phyloP scores from a whole-genome alignment of 1,140 invertebrate species.

The Harpegnathos saltator region DNA sequence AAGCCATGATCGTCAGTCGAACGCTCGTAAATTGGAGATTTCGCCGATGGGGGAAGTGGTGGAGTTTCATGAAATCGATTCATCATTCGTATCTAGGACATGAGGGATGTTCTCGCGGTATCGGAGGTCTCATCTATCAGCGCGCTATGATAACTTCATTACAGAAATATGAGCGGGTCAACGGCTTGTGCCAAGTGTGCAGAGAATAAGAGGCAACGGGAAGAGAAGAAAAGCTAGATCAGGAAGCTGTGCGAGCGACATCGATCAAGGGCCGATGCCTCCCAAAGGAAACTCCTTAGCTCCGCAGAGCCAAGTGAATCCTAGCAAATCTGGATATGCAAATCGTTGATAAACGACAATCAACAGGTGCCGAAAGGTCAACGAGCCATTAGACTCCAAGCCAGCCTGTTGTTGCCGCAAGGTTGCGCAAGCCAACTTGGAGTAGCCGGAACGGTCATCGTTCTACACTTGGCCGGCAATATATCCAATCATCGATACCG shows the following conservation, averaged over 20 bases:
- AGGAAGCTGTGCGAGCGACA: neutral
- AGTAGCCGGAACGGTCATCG: conserved; percentile 30
- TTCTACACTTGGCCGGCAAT: conserved; percentile 17
- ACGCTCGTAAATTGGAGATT: too few relatives aligned
- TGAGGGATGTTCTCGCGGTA: too few relatives aligned
- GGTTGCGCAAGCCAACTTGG: conserved; percentile 37
- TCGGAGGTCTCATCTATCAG: too few relatives aligned
- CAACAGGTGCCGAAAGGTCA: conserved; percentile 75
- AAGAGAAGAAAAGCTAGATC: conserved; percentile 2
- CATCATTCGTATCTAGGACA: too few relatives aligned
- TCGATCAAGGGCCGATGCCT: conserved; percentile 52
- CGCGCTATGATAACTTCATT: too few relatives aligned
- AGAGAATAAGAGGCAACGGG: neutral
- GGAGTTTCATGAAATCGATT: too few relatives aligned
- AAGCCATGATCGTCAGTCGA: too few relatives aligned
- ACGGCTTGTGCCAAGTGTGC: too few relatives aligned
- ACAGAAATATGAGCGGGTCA: too few relatives aligned
- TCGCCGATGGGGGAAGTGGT: too few relatives aligned
- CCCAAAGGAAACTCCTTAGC: conserved; percentile 45
- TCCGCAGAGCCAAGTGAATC: conserved; percentile 59
- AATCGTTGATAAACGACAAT: conserved; percentile 76
- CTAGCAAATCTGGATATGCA: conserved; percentile 69
- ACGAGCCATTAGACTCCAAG: conserved; percentile 72
- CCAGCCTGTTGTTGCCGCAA: conserved; percentile 60
- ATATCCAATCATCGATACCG: conserved; percentile 5